Base-by-base conservation (phyloP, 2,888 invertebrate species). In the Cancer borealis region DNA sequence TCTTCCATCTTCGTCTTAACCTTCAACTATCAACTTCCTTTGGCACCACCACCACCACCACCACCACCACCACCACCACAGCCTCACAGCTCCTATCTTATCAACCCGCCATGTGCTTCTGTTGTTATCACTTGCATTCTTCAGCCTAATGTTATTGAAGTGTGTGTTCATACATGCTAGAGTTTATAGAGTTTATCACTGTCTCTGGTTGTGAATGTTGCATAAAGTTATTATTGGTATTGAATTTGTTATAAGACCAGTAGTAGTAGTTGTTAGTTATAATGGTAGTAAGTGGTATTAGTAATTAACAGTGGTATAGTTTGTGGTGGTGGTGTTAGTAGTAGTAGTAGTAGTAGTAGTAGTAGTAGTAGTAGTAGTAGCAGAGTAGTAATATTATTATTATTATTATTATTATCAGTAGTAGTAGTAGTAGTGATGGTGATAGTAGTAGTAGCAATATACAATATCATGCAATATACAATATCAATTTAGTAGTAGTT, bases 41-140 rank as follows among this genome's bases (percentile, higher is more conserved):
- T 26, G 26, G 54, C 54, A 10, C 26, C 10, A 79, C 6, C 73
- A 26, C n/a, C 73, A 79, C 10, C n/a, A 8, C 21, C 73, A 10
- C 73, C 10, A 79, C 6, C 73, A 79, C 10, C 54, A 10, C 73
- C 10, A 79, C 6, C 73, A 26, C n/a, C 73, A 79, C 10, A 79
- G 12, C 21, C 73, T 79, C 30, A 79, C 73, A 79, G 3, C 73
- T 79, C 73, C 10, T 79, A 79, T 79, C 73, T 79, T 79, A 79
- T 79, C 73, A 79, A n/a, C n/a, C n/a, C n/a, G 73, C 73, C 73
- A 79, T 79, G 73, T 79, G 73, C 73, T 79, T 79, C 73, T 79
- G 73, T 79, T 79, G 10, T 26, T n/a, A 79, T 79, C 73, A 26
- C 73, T 79, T 79, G 10, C 26, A 0, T 73, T 14, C 8, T 4